Conservation (phyloP, 2,797 vertebrate species). For the Mastacembelus armatus region DNA sequence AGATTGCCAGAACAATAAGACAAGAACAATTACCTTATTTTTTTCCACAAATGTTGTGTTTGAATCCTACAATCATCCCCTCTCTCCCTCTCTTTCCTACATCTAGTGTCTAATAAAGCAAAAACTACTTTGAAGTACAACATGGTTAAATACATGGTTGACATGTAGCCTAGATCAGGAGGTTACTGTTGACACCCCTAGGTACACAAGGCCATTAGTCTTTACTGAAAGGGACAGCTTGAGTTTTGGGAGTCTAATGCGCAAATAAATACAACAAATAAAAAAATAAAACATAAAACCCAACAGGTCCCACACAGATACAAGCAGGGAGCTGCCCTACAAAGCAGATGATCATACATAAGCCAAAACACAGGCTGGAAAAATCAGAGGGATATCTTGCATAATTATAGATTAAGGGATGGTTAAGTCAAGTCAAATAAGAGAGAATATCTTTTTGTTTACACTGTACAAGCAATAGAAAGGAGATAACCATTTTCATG, state of each 20-base stretch:
- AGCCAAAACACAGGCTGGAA: conserved; percentile 47
- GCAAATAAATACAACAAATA: conserved; percentile 9
- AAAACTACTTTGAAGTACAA: not conserved
- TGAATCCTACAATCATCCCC: not conserved
- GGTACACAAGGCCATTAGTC: conserved; percentile 28
- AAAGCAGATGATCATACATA: conserved; percentile 53
- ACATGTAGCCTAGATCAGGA: conserved; percentile 29
- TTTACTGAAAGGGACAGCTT: conserved; percentile 26
- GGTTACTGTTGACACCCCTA: conserved; percentile 16
- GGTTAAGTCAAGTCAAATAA: not conserved
- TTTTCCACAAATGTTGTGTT: not conserved
- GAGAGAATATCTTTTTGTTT: conserved; percentile 11
- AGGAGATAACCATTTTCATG: not conserved
- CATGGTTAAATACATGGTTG: conserved; percentile 10
- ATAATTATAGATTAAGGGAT: conserved; percentile 1
- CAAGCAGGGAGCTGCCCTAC: conserved; percentile 24
- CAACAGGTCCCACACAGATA: conserved; percentile 24
- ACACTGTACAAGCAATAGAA: not conserved
- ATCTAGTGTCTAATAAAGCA: not conserved
- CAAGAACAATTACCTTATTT: not conserved
- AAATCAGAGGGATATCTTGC: conserved; percentile 29
- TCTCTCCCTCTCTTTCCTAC: not conserved
- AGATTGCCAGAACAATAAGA: conserved; percentile 12
- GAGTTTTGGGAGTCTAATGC: conserved; percentile 17
- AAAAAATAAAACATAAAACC: too few relatives aligned